These are phyloP conservation scores for Drosophila paulistorum DNA, from an alignment of 1,140 invertebrate species.

Conservation along the genomic window DNA sequence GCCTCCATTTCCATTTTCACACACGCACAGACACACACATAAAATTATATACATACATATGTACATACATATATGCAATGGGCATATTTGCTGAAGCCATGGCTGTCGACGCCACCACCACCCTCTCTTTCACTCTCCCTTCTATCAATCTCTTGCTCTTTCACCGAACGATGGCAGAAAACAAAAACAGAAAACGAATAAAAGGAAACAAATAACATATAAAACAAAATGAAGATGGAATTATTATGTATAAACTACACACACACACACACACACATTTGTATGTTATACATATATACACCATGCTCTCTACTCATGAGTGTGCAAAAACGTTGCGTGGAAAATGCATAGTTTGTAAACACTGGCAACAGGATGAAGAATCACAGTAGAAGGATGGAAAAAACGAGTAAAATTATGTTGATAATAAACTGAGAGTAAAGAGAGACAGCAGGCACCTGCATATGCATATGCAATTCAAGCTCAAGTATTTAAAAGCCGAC, in stretches of 20 bases:
- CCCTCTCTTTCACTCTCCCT: background rate
- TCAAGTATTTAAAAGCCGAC: conserved; percentile 1
- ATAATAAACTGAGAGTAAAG: background rate
- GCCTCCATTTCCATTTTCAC: conserved; percentile 40
- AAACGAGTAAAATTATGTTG: background rate
- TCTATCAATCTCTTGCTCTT: background rate
- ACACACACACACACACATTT: conserved; percentile 6
- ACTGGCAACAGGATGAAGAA: conserved; percentile 25
- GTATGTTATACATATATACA: conserved; percentile 1
- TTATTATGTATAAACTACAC: conserved; percentile 41
- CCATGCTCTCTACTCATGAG: conserved; percentile 14
- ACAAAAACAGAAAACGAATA: conserved; percentile 59
- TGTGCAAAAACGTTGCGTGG: conserved; percentile 41
- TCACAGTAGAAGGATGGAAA: conserved; percentile 28
- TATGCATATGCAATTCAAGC: conserved; percentile 3
- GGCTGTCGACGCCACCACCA: conserved; percentile 36
- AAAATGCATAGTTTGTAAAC: conserved; percentile 44
- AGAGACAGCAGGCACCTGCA: background rate
- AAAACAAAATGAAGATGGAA: conserved; percentile 66
- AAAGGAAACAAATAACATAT: conserved; percentile 73
- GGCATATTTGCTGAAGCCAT: conserved; percentile 24
- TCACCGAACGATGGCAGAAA: conserved; percentile 19
- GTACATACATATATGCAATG: conserved; percentile 29
- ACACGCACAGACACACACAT: conserved; percentile 16
- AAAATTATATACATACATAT: background rate